phyloP scores from a whole-genome alignment of 2,888 invertebrate genomes.

The Drosophila paramelanica region DNA sequence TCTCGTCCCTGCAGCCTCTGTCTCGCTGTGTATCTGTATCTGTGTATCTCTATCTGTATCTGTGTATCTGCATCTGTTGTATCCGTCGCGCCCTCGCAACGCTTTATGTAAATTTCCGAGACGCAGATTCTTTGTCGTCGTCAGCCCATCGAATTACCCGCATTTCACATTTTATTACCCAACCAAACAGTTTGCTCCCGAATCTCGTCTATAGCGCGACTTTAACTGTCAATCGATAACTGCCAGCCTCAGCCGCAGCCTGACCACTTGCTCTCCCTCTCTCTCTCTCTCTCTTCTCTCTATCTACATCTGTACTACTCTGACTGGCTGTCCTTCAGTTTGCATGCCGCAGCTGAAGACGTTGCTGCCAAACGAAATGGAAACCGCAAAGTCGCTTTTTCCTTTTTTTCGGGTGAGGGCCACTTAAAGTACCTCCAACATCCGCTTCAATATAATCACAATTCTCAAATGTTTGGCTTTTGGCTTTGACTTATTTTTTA shows the following conservation, averaged over 20 bases:
- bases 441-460: conserved; percentile 20
- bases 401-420: background rate
- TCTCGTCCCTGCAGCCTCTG: conserved; percentile 1
- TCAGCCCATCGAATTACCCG: conserved; percentile 25
- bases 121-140: conserved; percentile 19
- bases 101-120: conserved; percentile 48
- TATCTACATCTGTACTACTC: conserved; percentile 2
- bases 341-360: conserved; percentile 3
- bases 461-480: conserved; percentile 12
- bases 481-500: background rate
- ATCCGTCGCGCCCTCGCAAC: conserved; percentile 47
- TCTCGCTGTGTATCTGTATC: background rate
- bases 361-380: conserved; percentile 30
- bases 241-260: conserved; percentile 4
- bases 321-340: background rate
- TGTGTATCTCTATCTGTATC: conserved; percentile 7
- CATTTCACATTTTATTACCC: conserved; percentile 53
- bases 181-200: conserved; percentile 32
- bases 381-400: conserved; percentile 36
- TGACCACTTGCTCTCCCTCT: conserved; percentile 6
- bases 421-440: conserved; percentile 26
- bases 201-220: conserved; percentile 28
- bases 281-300: background rate
- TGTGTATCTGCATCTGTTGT: conserved; percentile 29
- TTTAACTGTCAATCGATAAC: conserved; percentile 69